Percentiles rank a stretch among this genome's conserved stretches.
These are phyloP conservation scores for Hirtodrosophila duncani DNA, from an alignment of 2,888 invertebrate species.

Conservation along the genomic window DNA sequence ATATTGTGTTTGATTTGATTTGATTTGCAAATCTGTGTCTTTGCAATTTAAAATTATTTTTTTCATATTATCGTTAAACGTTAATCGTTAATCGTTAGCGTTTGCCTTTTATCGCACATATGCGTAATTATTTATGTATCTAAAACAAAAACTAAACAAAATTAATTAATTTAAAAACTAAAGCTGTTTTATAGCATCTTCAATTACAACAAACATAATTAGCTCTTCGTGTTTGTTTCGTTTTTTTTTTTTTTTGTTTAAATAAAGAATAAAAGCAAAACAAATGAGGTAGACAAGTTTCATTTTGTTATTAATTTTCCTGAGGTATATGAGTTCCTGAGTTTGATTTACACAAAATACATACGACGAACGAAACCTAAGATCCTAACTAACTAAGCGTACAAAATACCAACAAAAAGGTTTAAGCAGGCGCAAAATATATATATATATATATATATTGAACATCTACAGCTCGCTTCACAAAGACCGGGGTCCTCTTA, in stretches of 20 bases:
- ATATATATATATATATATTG: background rate
- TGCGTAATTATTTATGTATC: too few relatives aligned
- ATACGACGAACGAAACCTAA: conserved; percentile 22
- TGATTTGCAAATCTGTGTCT: conserved; percentile 34
- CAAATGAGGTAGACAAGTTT: conserved; percentile 63
- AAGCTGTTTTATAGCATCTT: conserved; percentile 61
- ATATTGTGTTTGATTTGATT: too few relatives aligned
- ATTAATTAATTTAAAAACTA: conserved; percentile 51
- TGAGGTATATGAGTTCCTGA: conserved; percentile 78
- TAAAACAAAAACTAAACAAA: conserved; percentile 43
- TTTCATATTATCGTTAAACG: background rate
- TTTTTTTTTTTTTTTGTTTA: conserved; percentile 17
- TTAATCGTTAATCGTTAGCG: conserved; percentile 18
- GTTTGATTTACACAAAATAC: conserved; percentile 57
- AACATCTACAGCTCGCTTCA: too few relatives aligned
- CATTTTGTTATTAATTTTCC: too few relatives aligned
- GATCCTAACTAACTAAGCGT: conserved; percentile 19
- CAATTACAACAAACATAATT: conserved; percentile 39
- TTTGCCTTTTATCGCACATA: too few relatives aligned
- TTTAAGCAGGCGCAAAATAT: too few relatives aligned
- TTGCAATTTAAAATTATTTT: conserved; percentile 42
- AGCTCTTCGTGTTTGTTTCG: conserved; percentile 18
- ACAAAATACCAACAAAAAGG: too few relatives aligned
- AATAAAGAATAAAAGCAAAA: conserved; percentile 41
- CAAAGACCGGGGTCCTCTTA: too few relatives aligned